phyloP scores from a whole-genome alignment of 2,113 vertebrate genomes.

The Trichechus manatus region DNA sequence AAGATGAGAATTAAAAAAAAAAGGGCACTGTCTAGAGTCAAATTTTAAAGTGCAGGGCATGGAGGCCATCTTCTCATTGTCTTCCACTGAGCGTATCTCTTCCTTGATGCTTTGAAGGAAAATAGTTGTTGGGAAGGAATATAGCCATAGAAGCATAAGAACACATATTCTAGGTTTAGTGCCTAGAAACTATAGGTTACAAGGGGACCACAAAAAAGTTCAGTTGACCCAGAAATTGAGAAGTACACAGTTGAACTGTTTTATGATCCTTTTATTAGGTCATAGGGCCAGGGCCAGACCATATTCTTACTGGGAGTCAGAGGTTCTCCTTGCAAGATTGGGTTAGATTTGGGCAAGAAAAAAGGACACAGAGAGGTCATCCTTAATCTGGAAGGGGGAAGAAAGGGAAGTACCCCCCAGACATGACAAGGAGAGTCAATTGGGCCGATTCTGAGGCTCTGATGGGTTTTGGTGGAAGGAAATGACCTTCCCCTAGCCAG shows the following conservation, averaged over 20 bases:
- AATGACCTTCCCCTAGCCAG: background rate
- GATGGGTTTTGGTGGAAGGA: background rate
- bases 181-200: background rate
- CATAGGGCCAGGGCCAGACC: too few relatives aligned
- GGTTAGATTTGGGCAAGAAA: background rate
- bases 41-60: background rate
- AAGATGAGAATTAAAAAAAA: background rate
- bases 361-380: background rate
- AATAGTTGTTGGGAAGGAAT: constrained; percentile 14
- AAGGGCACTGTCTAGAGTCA: background rate
- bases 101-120: constrained; percentile 48
- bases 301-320: background rate
- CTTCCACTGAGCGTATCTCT: background rate
- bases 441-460: background rate
- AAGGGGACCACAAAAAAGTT: background rate
- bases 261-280: background rate
- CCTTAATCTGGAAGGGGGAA: background rate
- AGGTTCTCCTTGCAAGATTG: background rate
- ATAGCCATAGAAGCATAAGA: constrained; percentile 20
- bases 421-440: background rate
- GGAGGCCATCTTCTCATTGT: background rate
- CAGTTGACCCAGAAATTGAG: background rate
- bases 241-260: background rate
- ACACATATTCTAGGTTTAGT: background rate
- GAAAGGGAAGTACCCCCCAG: background rate